Evolutionary conservation across 2,113 vertebrate genomes (phyloP), one percentile per base, ranked within the genome.

Genomic region (Pipa parva): DNA sequence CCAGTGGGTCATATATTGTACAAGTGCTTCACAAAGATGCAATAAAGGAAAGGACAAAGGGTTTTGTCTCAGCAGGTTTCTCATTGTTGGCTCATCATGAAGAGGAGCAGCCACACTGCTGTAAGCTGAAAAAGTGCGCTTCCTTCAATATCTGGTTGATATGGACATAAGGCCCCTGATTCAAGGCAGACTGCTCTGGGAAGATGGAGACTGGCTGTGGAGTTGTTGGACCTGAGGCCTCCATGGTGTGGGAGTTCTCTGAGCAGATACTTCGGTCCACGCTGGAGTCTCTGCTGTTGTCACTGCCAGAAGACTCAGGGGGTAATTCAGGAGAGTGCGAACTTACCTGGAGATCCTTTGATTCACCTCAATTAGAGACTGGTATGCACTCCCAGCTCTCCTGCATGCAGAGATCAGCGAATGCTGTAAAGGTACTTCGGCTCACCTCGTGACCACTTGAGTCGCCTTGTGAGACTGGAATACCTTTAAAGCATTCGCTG

Each of bases 61-160:
- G 83, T 84, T 81, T 79, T 77, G 85, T 88, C 86, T 87, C 84
- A 83, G 76, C 85, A 86, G 83, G 87, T 81, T 81, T 81, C 84
- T 82, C 82, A 28, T 78, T 63, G 76, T 75, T 52, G 42, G 73
- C 57, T 57, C 81, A 76, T 87, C 91, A 85, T 79, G 79, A 81
- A 0, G 81, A 83, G 52, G 89, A 84, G 71, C 91, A 91, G 49
- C 87, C 86, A 71, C 94, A 89, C 84, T 84, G 93, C 78, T 97
- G 93, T 75, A 98, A 79, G 86, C 95, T 98, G 68, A 96, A 91
- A 63, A 98, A 98, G 79, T 98, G 95, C 49, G 95, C 95, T 72
- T 97, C 94, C 82, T 85, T 92, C 85, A 98, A 89, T 79, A 96
- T 92, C 81, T 92, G 92, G 88, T 97, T 97, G 85, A 98, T 97